Evolutionary conservation across 2,797 vertebrate genomes (phyloP).

Genomic region (Tapirus indicus): DNA sequence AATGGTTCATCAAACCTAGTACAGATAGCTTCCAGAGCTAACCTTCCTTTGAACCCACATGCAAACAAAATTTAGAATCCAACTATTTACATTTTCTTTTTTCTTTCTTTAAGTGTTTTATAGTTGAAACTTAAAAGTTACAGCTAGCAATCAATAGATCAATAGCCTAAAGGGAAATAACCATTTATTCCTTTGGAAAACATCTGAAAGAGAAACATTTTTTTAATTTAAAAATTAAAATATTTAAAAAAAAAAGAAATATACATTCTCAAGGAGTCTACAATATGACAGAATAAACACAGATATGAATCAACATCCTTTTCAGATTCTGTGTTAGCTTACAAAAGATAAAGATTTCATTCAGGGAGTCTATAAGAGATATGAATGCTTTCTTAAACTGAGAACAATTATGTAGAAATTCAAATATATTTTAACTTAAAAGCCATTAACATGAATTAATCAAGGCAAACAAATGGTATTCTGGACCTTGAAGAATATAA

Average conservation of each 20-base stretch:
- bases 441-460: conserved; percentile 7
- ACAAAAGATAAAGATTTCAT: not conserved
- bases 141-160: not conserved
- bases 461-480: conserved; percentile 26
- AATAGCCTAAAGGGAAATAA: not conserved
- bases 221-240: not conserved
- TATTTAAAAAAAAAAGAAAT: not conserved
- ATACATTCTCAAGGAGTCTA: not conserved
- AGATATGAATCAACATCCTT: not conserved
- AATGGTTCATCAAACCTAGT: not conserved
- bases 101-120: not conserved
- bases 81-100: not conserved
- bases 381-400: conserved; percentile 6
- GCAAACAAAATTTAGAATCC: conserved; percentile 10
- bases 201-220: conserved; percentile 24
- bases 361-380: not conserved
- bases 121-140: not conserved
- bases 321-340: not conserved
- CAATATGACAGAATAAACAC: not conserved
- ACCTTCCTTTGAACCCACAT: not conserved
- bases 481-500: not conserved
- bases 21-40: not conserved
- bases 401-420: conserved; percentile 55
- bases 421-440: conserved; percentile 58
- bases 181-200: not conserved